phyloP scores from a whole-genome alignment of 1,140 invertebrate species.

The Leptestheria dahalacensis region DNA sequence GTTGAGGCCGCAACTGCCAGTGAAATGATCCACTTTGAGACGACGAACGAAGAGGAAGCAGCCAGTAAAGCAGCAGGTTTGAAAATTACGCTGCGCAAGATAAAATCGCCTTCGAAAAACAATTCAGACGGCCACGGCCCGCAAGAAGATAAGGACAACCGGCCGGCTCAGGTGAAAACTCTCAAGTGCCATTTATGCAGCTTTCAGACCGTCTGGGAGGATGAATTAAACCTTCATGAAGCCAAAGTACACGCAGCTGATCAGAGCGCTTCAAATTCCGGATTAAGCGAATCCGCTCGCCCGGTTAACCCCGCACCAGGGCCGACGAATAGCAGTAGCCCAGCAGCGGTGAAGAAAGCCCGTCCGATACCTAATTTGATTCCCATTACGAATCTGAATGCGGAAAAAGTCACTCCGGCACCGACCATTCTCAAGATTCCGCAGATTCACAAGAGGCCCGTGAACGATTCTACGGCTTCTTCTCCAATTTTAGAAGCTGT shows the following conservation, averaged over 20 bases:
- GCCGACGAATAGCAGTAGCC: too few species aligned
- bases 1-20: background rate
- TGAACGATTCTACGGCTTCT: background rate
- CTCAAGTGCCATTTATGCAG: constrained; percentile 34
- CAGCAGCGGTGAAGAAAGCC: constrained; percentile 31
- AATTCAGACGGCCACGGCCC: background rate
- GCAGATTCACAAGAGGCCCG: constrained; percentile 6
- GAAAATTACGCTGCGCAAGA: constrained; percentile 23
- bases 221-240: constrained; percentile 37
- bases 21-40: background rate
- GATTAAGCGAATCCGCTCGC: too few species aligned
- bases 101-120: constrained; percentile 19
- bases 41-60: constrained; percentile 19
- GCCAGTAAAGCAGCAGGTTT: constrained; percentile 17
- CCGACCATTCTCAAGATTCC: constrained; percentile 12
- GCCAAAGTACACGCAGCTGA: constrained; percentile 33
- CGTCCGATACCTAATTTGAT: constrained; percentile 35
- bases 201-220: constrained; percentile 38
- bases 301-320: too few species aligned
- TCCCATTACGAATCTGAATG: background rate
- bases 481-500: constrained; percentile 13
- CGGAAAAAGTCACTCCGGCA: background rate
- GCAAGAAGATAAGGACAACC: constrained; percentile 13
- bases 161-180: background rate
- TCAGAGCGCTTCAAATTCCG: constrained; percentile 27